Evolutionary conservation across 2,797 vertebrate species (phyloP).

Genomic region (Platalea minor): DNA sequence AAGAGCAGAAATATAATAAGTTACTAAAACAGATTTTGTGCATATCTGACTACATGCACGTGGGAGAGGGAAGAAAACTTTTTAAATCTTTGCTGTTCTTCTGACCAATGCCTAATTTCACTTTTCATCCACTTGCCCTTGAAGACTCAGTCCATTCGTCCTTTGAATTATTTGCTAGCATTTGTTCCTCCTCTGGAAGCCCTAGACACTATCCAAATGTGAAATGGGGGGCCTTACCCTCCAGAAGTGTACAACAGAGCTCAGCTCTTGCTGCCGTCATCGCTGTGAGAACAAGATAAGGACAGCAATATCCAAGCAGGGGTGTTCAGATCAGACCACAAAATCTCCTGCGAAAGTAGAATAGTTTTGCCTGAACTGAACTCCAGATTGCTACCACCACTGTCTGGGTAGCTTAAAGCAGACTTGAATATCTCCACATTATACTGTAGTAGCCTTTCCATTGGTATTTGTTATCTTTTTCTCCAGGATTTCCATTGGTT

Average conservation of each 20-base stretch:
- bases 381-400: background rate
- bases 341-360: background rate
- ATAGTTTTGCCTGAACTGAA: background rate
- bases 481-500: background rate
- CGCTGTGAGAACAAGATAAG: background rate
- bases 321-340: background rate
- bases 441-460: background rate
- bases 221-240: fast-evolving
- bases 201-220: fast-evolving
- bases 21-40: background rate
- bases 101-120: background rate
- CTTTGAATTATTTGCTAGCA: background rate
- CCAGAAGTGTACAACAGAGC: background rate
- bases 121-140: background rate
- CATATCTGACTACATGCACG: background rate
- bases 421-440: background rate
- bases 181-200: background rate
- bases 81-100: background rate
- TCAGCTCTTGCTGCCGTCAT: background rate
- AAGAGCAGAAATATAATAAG: background rate
- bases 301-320: background rate
- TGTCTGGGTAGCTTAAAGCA: fast-evolving
- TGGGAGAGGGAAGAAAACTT: background rate
- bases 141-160: background rate
- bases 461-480: background rate